phyloP scores from a whole-genome alignment of 2,113 vertebrate species.

The Gobius niger region DNA sequence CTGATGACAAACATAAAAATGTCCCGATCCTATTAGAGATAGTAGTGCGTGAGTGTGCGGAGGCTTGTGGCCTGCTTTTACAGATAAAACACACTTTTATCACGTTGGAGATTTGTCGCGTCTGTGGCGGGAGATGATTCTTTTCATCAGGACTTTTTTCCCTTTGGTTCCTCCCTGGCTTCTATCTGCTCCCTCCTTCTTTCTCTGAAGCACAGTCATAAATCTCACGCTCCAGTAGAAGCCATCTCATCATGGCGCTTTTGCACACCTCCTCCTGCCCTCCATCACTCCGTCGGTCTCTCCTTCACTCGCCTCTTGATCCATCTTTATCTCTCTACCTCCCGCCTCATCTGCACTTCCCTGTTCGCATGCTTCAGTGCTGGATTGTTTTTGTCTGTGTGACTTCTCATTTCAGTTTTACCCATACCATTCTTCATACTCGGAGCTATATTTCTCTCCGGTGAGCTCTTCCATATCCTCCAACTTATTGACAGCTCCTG shows the following conservation, averaged over 20 bases:
- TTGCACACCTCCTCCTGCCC: conserved; percentile 55
- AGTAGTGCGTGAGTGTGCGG: conserved; percentile 15
- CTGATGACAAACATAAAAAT: conserved; percentile 24
- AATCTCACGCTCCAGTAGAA: conserved; percentile 66
- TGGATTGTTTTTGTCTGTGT: conserved; percentile 31
- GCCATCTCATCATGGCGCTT: conserved; percentile 68
- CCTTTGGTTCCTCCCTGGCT: neutral
- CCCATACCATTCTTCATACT: conserved; percentile 18
- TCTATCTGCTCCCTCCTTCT: conserved; percentile 40
- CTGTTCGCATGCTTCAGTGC: neutral
- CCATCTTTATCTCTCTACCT: conserved; percentile 54
- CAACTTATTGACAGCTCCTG: conserved; percentile 38
- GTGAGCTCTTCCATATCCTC: conserved; percentile 10
- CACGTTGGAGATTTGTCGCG: conserved; percentile 29
- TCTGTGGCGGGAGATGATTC: conserved; percentile 22
- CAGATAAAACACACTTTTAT: conserved; percentile 52
- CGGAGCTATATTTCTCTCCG: neutral
- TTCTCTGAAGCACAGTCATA: conserved; percentile 58
- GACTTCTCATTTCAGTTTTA: conserved; percentile 23
- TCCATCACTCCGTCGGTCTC: conserved; percentile 53
- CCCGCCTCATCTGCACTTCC: conserved; percentile 11
- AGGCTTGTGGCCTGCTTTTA: conserved; percentile 32
- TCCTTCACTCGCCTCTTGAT: conserved; percentile 48
- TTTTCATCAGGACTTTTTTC: conserved; percentile 51
- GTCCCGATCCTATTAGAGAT: conserved; percentile 56